Base-by-base conservation (phyloP, 2,113 vertebrate genomes). In the Cettia cetti region DNA sequence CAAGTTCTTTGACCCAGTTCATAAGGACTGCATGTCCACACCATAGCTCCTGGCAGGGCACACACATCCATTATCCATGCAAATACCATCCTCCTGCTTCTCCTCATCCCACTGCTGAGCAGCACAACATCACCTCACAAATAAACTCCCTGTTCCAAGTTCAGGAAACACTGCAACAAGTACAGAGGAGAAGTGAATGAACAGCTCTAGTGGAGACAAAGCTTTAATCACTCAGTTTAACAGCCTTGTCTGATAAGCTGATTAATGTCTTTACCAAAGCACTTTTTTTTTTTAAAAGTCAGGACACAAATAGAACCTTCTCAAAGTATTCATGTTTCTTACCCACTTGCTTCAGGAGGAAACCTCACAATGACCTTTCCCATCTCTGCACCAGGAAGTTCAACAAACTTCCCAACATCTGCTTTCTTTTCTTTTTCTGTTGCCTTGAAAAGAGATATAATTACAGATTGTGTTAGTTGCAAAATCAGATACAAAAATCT, bases 261-360 rank as follows among this genome's bases (percentile, higher is more conserved):
- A 82, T 82, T 44, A 86, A 40, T 26, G 82, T 6, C 66, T n/a
- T 78, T 33, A 80, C 1, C 24, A 79, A 83, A 64, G 12, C 21
- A 64, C 3, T 6, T 24, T 20, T 27, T 28, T 47, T 37, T 81
- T 39, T 81, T 59, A 2, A 7, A 64, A 74, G 16, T 37, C 53
- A 82, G 70, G 50, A 12, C 44, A 74, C 23, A 80, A 50, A 57
- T 14, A 77, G 37, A 89, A 76, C 11, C 17, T 71, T 82, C 61
- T 60, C 17, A 57, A 65, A 86, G 70, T n/a, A 82, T 45, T 57
- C 44, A 12, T 66, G 37, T 57, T 86, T 92, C 98, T 98, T 98
- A 99, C 99, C 99, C 99, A 66, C 99, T 99, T 92, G 99, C 99
- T 96, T 99, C 99, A 27, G 99, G 99, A 86, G 99, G 99, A 97